A percentile compares a stretch with the other conserved stretches of the same genome.
Conservation (phyloP, 2,113 vertebrate species). For the Gallinago media region DNA sequence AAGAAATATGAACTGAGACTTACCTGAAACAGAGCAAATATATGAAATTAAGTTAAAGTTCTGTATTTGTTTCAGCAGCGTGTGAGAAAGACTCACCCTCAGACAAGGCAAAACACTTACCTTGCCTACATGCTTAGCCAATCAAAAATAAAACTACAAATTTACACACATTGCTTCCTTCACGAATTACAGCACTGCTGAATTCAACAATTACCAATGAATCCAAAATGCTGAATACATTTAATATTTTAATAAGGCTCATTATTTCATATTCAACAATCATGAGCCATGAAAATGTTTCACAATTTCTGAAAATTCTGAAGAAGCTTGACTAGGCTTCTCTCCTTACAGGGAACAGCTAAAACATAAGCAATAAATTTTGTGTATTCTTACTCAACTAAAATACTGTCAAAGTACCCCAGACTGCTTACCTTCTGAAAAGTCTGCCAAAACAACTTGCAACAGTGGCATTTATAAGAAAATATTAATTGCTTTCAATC, state of each 20-base stretch:
- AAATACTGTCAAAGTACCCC: background rate
- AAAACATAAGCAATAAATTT: background rate
- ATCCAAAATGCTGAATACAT: background rate
- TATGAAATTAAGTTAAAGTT: background rate
- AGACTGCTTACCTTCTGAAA: background rate
- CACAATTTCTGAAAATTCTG: background rate
- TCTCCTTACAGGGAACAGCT: background rate
- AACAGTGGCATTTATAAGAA: background rate
- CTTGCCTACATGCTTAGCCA: background rate
- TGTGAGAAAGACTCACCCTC: background rate
- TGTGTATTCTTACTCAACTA: background rate
- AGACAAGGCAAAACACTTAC: background rate
- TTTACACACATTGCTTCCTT: background rate
- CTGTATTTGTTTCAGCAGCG: background rate
- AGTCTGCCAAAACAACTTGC: background rate
- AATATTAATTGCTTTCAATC: background rate
- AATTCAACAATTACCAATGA: background rate
- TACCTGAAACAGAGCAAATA: background rate
- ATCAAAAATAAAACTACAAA: background rate
- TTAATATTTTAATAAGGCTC: background rate
- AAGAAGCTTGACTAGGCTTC: background rate
- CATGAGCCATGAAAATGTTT: fast-evolving
- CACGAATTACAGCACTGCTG: background rate
- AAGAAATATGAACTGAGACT: background rate
- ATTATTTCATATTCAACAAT: background rate